Conservation (phyloP, 2,888 invertebrate genomes). For the Tryphoninae sp. region DNA sequence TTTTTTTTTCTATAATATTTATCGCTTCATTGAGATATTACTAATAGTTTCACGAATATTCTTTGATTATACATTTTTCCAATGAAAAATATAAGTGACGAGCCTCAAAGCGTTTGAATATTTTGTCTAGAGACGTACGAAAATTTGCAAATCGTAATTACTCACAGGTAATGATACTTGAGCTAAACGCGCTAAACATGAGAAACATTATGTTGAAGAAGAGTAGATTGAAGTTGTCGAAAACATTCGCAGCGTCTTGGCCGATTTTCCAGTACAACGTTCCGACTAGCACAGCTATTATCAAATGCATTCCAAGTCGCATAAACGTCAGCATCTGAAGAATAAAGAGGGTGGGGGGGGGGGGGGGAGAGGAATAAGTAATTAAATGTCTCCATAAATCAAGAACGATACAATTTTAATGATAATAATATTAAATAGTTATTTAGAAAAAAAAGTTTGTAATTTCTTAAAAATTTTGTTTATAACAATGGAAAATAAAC, state of each 20-base stretch:
- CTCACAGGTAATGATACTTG: slow-evolving; percentile 95
- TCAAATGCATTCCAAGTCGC: slow-evolving; percentile 89
- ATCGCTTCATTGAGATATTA: background rate
- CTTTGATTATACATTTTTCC: background rate
- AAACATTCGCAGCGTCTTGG: slow-evolving; percentile 90
- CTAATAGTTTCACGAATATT: background rate
- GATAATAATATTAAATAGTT: no score
- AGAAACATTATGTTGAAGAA: slow-evolving; percentile 97
- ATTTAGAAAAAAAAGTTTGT: background rate
- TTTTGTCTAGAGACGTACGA: background rate
- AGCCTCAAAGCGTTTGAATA: background rate
- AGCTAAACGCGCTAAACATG: slow-evolving; percentile 96
- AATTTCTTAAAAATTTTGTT: background rate
- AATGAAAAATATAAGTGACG: background rate
- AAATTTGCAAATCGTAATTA: slow-evolving; percentile 15
- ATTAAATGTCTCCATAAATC: background rate
- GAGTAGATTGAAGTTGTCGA: slow-evolving; percentile 93
- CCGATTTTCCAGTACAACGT: slow-evolving; percentile 92
- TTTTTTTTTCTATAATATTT: background rate
- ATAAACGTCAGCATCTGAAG: slow-evolving; percentile 88
- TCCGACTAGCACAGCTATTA: slow-evolving; percentile 92
- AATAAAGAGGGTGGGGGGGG: background rate
- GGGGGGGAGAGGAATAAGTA: background rate
- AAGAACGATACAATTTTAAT: background rate
- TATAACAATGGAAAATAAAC: background rate